Base-by-base conservation (phyloP, 2,888 invertebrate genomes). In the Dexiosoma caninum region DNA sequence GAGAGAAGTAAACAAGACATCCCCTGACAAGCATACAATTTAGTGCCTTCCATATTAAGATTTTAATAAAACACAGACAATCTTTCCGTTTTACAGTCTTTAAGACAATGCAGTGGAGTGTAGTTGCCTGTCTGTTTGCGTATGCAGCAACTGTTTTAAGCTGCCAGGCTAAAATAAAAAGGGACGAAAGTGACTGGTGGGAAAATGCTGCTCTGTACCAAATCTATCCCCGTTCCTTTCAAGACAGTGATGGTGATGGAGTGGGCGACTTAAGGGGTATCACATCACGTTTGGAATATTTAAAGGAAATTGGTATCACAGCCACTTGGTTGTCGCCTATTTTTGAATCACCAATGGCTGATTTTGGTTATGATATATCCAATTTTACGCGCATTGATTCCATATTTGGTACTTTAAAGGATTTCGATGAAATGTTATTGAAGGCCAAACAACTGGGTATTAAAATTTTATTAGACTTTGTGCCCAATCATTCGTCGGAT, bases 311-410 rank as follows among this genome's bases (percentile, higher is more conserved):
- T 0, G 95, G 95, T 0, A 92, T 96, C 0, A 93, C 93, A 3
- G 94, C 94, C 0, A 92, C 95, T 69, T 96, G 97, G 96, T 90
- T 97, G 75, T 96, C 96, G 0, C 96, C 97, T 0, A 94, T 97
- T 85, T 96, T 94, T 89, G 91, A 91, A 74, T 96, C 96, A 0
- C 96, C 97, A 0, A 95, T 95, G 94, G 91, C 93, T 0, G 97
- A 97, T 90, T 95, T 95, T 87, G 97, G 97, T 0, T 97, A 97
- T 85, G 97, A 97, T 86, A 94, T 97, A 84, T 93, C 94, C 30
- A 92, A 97, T 90, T 96, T 94, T 88, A 93, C 91, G 55, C 91
- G 92, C n/a, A 93, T 97, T 21, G 94, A 96, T 83, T 89, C 93
- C 0, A 92, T 92, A 62, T 97, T 94, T 86, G 97, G 97, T 0